These are phyloP conservation scores for Anneissia japonica DNA, from an alignment of 35 echinoderm and acorn worm genomes.

Conservation along the genomic window DNA sequence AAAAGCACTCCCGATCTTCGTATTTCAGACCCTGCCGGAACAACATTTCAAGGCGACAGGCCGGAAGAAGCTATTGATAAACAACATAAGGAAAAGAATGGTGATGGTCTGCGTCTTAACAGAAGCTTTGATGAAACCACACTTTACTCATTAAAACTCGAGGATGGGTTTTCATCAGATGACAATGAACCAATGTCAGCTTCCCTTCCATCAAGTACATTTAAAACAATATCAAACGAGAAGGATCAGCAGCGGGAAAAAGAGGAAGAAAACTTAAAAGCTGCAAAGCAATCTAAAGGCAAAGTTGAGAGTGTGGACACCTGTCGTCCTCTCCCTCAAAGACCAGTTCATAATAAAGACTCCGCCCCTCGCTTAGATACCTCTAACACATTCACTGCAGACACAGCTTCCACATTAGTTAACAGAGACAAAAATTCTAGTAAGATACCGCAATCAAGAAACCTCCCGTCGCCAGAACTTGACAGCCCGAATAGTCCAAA, in stretches of 20 bases:
- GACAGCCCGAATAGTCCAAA: constrained; percentile 19
- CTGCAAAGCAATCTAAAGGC: neutral
- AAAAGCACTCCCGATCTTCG: neutral
- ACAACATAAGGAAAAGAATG: neutral
- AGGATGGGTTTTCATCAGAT: neutral
- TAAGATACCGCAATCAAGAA: neutral
- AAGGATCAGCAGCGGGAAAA: constrained; percentile 23
- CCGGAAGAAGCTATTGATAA: neutral
- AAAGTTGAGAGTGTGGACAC: constrained; percentile 20
- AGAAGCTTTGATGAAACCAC: neutral
- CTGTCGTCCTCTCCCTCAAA: constrained; percentile 45
- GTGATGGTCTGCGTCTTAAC: neutral
- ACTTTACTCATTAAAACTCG: neutral
- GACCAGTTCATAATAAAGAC: constrained; percentile 34
- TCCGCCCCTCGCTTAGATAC: constrained; percentile 43
- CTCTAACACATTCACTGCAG: constrained; percentile 41
- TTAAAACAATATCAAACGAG: constrained; percentile 12
- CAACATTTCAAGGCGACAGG: neutral
- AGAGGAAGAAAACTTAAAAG: neutral
- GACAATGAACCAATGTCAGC: neutral
- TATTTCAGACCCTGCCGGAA: neutral
- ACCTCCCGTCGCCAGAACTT: constrained; percentile 75
- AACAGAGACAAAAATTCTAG: constrained; percentile 14
- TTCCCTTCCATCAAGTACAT: neutral
- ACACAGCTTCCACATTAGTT: constrained; percentile 47